Conservation (phyloP, 35 echinoderm and acorn worm genomes). For the Holothuria glaberrima region DNA sequence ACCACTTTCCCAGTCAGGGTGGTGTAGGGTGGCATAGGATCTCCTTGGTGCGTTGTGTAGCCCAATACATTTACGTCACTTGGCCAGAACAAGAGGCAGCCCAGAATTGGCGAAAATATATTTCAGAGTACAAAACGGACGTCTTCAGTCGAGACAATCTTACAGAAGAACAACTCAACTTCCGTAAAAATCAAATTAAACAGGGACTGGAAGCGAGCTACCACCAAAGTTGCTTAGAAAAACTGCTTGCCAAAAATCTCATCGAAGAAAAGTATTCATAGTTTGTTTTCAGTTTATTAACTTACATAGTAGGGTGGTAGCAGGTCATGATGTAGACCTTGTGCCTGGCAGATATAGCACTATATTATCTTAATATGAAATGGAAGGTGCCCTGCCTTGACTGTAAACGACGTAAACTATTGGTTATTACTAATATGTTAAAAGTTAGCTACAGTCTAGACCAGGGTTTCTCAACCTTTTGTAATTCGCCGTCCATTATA, state of each 20-base stretch:
- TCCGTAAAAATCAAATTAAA: conserved; percentile 33
- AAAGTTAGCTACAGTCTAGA: too few relatives aligned
- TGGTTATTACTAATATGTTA: too few relatives aligned
- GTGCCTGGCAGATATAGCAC: too few relatives aligned
- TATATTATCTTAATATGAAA: too few relatives aligned
- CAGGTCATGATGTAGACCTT: too few relatives aligned
- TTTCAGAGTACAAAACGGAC: conserved; percentile 23
- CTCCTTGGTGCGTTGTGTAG: conserved; percentile 28
- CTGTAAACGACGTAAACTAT: too few relatives aligned
- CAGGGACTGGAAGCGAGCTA: conserved; percentile 34
- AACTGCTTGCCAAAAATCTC: conserved; percentile 11
- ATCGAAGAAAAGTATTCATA: not conserved
- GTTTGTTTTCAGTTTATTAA: too few relatives aligned
- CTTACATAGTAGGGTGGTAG: too few relatives aligned
- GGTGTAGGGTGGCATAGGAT: conserved; percentile 45
- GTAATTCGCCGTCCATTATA: too few relatives aligned
- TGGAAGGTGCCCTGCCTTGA: too few relatives aligned
- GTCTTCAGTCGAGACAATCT: conserved; percentile 24
- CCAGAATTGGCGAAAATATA: conserved; percentile 39
- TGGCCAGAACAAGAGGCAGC: conserved; percentile 38
- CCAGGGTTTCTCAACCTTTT: too few relatives aligned
- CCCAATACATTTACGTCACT: conserved; percentile 54
- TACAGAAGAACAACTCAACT: conserved; percentile 20
- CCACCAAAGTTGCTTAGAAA: conserved; percentile 16
- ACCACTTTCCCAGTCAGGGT: not conserved